These are phyloP conservation scores for Drosophila subquinaria DNA, from an alignment of 2,888 invertebrate genomes.

Conservation along the genomic window DNA sequence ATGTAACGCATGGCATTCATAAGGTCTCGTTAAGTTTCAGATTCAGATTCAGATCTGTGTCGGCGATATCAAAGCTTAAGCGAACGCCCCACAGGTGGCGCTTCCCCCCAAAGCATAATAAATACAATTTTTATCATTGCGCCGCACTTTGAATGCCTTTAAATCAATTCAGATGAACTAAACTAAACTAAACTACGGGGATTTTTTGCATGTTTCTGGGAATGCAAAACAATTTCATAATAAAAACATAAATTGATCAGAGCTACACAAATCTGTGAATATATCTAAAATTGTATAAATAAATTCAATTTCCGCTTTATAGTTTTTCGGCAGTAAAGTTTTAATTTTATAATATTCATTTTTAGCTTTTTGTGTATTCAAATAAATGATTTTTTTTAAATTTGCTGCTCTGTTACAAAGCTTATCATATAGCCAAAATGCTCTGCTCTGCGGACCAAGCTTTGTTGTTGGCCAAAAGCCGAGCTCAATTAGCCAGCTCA, in stretches of 20 bases:
- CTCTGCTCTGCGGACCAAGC: slow-evolving; percentile 11
- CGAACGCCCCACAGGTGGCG: slow-evolving; percentile 74
- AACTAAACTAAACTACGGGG: background rate
- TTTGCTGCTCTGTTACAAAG: slow-evolving; percentile 10
- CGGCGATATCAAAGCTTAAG: slow-evolving; percentile 72
- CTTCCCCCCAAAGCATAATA: slow-evolving; percentile 33
- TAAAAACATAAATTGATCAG: background rate
- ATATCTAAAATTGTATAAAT: background rate
- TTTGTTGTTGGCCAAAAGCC: slow-evolving; percentile 37
- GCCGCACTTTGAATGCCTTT: slow-evolving; percentile 37
- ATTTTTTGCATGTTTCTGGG: slow-evolving; percentile 1
- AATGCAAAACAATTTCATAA: background rate
- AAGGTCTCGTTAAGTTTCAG: slow-evolving; percentile 37
- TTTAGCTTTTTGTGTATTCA: background rate
- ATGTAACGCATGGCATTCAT: slow-evolving; percentile 73
- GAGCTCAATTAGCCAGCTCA: slow-evolving; percentile 65
- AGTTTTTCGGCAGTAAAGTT: background rate
- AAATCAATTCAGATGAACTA: background rate
- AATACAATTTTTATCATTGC: slow-evolving; percentile 4
- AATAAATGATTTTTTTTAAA: background rate
- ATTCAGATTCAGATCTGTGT: slow-evolving; percentile 63
- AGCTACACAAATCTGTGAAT: background rate
- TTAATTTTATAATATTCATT: background rate
- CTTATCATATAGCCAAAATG: slow-evolving; percentile 4
- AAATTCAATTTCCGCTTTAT: background rate